phyloP scores from a whole-genome alignment of 2,797 vertebrate genomes.

The Aphelocoma californica region DNA sequence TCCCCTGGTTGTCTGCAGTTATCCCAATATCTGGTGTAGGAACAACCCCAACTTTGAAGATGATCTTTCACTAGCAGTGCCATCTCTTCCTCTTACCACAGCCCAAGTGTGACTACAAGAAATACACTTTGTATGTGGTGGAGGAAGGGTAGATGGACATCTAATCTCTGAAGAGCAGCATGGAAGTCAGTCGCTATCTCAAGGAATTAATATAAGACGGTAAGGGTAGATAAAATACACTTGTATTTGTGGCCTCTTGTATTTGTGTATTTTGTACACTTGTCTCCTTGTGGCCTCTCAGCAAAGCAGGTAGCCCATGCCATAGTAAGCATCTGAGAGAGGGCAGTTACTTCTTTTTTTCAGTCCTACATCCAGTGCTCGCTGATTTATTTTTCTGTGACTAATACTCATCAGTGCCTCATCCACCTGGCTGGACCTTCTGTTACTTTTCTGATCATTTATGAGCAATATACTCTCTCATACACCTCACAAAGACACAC shows the following conservation, averaged over 20 bases:
- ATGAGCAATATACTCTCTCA: background rate
- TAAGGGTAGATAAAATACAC: background rate
- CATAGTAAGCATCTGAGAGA: background rate
- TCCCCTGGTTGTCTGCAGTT: background rate
- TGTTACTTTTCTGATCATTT: background rate
- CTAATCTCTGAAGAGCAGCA: background rate
- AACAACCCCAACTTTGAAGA: background rate
- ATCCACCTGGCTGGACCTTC: background rate
- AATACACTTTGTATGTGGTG: rapidly evolving
- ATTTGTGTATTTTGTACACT: too few relatives aligned
- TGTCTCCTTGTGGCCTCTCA: background rate
- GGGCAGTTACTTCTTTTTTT: background rate
- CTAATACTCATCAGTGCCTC: background rate
- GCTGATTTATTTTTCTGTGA: background rate
- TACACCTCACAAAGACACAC: background rate
- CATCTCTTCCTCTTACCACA: background rate
- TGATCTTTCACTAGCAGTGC: background rate
- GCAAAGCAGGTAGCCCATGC: background rate
- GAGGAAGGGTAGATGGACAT: background rate
- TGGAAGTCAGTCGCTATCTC: background rate
- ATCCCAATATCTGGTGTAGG: background rate
- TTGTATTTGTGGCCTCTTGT: too few relatives aligned
- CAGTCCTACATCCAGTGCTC: background rate
- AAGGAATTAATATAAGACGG: background rate
- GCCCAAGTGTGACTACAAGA: background rate